phyloP scores from a whole-genome alignment of 2,888 invertebrate genomes.

The Lysandra coridon region DNA sequence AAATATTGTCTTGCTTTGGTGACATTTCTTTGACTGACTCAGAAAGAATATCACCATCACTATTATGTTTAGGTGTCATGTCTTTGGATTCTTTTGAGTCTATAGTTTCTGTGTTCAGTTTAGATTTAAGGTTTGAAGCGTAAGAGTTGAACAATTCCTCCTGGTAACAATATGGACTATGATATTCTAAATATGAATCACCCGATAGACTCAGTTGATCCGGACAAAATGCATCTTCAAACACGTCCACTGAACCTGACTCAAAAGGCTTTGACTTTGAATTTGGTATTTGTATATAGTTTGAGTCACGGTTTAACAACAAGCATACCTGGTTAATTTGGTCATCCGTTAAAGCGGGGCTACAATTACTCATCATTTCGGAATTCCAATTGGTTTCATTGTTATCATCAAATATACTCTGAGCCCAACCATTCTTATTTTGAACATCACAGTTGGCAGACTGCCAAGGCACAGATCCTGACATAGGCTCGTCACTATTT shows the following conservation, averaged over 20 bases:
- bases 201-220: conserved; percentile 60
- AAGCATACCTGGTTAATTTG: conserved; percentile 60
- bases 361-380: conserved; percentile 57
- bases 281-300: conserved; percentile 44
- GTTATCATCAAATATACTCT: conserved; percentile 45
- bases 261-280: conserved; percentile 52
- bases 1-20: neutral
- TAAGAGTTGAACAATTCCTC: conserved; percentile 50
- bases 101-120: conserved; percentile 46
- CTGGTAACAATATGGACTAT: conserved; percentile 51
- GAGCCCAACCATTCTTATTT: conserved; percentile 62
- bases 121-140: conserved; percentile 53
- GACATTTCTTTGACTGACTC: neutral
- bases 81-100: conserved; percentile 38
- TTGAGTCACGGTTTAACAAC: conserved; percentile 49
- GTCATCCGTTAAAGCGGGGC: conserved; percentile 56
- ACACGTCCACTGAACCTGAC: conserved; percentile 57
- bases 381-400: conserved; percentile 47
- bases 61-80: conserved; percentile 30
- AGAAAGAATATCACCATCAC: conserved; percentile 33
- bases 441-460: conserved; percentile 57
- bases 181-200: conserved; percentile 52
- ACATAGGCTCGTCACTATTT: conserved; percentile 47
- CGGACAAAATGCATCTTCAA: conserved; percentile 64
- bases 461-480: conserved; percentile 55